A percentile compares a stretch with the other conserved stretches of the same genome.
Evolutionary conservation across 2,113 vertebrate species (phyloP).

Genomic region (Lates calcarifer): DNA sequence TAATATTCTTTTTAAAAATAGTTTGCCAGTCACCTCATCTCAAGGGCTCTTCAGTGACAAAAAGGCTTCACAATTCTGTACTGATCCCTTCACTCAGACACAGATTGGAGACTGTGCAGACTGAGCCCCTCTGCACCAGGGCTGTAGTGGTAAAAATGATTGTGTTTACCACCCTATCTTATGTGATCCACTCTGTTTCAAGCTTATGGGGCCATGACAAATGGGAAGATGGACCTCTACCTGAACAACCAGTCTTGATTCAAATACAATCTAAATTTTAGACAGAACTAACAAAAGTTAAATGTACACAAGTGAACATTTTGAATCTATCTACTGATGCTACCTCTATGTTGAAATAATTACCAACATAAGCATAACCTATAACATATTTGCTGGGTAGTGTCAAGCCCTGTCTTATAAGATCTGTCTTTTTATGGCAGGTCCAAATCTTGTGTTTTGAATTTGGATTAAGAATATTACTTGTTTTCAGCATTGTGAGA

Average conservation of each 20-base stretch:
- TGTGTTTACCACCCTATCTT: neutral
- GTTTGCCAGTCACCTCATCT: neutral
- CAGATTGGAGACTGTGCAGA: neutral
- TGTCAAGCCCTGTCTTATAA: neutral
- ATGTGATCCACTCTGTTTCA: neutral
- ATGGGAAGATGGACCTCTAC: neutral
- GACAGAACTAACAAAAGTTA: too few relatives aligned
- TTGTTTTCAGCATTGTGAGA: too few relatives aligned
- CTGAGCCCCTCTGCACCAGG: neutral
- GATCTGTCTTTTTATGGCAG: too few relatives aligned
- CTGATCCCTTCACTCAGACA: neutral
- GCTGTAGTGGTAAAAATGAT: conserved; percentile 1
- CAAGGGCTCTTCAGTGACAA: neutral
- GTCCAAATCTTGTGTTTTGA: neutral
- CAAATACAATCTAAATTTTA: neutral
- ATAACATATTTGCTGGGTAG: neutral
- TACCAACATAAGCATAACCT: too few relatives aligned
- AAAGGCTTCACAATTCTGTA: neutral
- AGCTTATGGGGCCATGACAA: neutral
- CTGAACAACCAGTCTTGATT: neutral
- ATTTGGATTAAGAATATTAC: neutral
- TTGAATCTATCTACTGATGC: too few relatives aligned
- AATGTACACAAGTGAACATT: too few relatives aligned
- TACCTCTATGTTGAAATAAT: too few relatives aligned
- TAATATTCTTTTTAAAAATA: neutral